Conservation (phyloP, 2,797 vertebrate genomes). For the Spondyliosoma cantharus region DNA sequence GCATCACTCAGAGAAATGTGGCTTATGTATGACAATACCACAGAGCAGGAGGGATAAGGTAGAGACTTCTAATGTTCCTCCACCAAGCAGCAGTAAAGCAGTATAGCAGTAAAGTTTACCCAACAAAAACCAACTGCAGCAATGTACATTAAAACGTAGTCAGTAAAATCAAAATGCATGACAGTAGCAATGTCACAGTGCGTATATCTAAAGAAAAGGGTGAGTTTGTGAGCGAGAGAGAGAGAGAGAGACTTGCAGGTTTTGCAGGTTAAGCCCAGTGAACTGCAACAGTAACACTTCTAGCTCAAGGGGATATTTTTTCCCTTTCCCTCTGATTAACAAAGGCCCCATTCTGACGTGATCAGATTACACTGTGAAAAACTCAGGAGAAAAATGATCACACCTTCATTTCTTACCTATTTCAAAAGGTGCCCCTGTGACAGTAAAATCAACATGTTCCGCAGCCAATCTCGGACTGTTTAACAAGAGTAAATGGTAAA, state of each 20-base stretch:
- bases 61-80: slow-evolving; percentile 4
- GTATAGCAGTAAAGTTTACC: not conserved
- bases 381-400: slow-evolving; percentile 63
- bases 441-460: slow-evolving; percentile 30
- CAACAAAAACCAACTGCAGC: not conserved
- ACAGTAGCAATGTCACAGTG: not conserved
- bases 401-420: slow-evolving; percentile 62
- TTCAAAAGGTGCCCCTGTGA: slow-evolving; percentile 47
- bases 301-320: slow-evolving; percentile 67
- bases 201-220: not conserved
- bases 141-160: not conserved
- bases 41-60: not conserved
- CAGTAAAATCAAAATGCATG: not conserved
- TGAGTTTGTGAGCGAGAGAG: not conserved
- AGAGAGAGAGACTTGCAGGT: slow-evolving; percentile 21
- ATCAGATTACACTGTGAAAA: slow-evolving; percentile 78
- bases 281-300: slow-evolving; percentile 66
- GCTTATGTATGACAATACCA: slow-evolving; percentile 17
- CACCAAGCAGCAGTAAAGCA: no score
- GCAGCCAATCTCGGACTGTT: slow-evolving; percentile 45
- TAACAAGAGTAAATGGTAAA: slow-evolving; percentile 59
- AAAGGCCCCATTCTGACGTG: slow-evolving; percentile 79
- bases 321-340: slow-evolving; percentile 69
- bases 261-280: slow-evolving; percentile 54
- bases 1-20: slow-evolving; percentile 11